Base-by-base conservation (phyloP, 2,113 vertebrate species). In the Leucopternis melanops region DNA sequence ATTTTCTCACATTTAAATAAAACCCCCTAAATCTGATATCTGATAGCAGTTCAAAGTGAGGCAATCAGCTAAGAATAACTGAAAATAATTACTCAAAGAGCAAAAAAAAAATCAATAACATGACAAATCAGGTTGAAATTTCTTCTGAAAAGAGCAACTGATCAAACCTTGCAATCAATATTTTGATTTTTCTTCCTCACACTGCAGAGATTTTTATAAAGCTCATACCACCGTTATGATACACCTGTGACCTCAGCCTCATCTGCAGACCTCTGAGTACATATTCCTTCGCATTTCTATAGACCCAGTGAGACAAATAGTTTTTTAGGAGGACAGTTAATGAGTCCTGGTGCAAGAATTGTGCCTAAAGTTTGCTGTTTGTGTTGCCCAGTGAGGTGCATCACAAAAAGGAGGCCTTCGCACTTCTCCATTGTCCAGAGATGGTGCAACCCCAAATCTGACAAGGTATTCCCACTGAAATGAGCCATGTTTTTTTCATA, bases 1-100 rank as follows among this genome's bases (percentile, higher is more conserved):
- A 82, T 87, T 92, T 96, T 97, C 78, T 95, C 57, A 87, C 57
- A 92, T 96, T 97, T 93, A 92, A 95, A 93, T 93, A 89, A 78
- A 22, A 3, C 3, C 10, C 7, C 10, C 21, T 36, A 57, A 91
- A 92, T 95, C 91, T 95, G 74, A 80, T 92, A 86, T 79, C 67
- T 94, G 92, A 95, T 96, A 72, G 50, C 80, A 94, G 72, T 85
- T 96, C 90, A 95, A 97, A 95, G 80, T 31, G 25, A 97, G 66
- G 62, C 81, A 94, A 97, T 94, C 90, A 89, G 75, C 82, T 87
- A 96, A 94, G 92, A 96, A 86, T 85, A 96, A 96, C 79, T 79
- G 57, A 94, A 96, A 97, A 95, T 94, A 93, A 81, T 94, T 88
- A 75, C 44, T 74, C 52, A 90, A 85, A 95, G 55, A 32, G 44